Conservation (phyloP, 2,113 vertebrate species). For the Platysteira castanea region DNA sequence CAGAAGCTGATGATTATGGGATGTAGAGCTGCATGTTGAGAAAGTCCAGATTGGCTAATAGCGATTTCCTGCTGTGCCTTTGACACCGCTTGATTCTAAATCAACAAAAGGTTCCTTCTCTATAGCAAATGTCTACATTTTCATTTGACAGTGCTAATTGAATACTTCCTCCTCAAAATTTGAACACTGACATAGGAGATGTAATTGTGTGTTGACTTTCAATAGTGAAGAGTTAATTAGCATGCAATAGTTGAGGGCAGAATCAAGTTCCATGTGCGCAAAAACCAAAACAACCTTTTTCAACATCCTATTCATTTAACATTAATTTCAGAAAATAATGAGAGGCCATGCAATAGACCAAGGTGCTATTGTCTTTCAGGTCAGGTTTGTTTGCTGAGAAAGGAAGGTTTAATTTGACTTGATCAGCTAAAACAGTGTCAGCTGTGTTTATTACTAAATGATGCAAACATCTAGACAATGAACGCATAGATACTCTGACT, state of each 20-base stretch:
- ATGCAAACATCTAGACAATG: constrained; percentile 4
- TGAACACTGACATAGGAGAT: constrained; percentile 19
- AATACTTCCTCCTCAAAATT: constrained; percentile 40
- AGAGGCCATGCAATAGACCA: background rate
- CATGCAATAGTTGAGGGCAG: background rate
- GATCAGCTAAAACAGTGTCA: constrained; percentile 37
- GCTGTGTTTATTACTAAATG: constrained; percentile 55
- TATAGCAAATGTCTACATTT: constrained; percentile 23
- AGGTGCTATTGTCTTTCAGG: constrained; percentile 32
- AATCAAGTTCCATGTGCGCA: background rate
- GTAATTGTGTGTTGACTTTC: constrained; percentile 36
- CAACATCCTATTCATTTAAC: background rate
- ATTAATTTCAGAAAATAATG: constrained; percentile 33
- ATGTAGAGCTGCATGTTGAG: constrained; percentile 50
- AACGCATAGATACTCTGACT: constrained; percentile 23
- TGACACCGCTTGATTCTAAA: constrained; percentile 51
- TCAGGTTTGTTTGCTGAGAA: constrained; percentile 53
- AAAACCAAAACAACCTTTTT: background rate
- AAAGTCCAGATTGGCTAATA: constrained; percentile 67
- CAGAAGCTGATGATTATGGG: constrained; percentile 43
- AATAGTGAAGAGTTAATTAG: constrained; percentile 55
- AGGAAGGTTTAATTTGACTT: constrained; percentile 38
- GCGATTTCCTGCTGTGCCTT: constrained; percentile 65
- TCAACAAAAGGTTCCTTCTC: constrained; percentile 61
- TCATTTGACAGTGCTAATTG: constrained; percentile 59